These are phyloP conservation scores for Tethea ocularis DNA, from an alignment of 2,888 invertebrate species.

Conservation along the genomic window DNA sequence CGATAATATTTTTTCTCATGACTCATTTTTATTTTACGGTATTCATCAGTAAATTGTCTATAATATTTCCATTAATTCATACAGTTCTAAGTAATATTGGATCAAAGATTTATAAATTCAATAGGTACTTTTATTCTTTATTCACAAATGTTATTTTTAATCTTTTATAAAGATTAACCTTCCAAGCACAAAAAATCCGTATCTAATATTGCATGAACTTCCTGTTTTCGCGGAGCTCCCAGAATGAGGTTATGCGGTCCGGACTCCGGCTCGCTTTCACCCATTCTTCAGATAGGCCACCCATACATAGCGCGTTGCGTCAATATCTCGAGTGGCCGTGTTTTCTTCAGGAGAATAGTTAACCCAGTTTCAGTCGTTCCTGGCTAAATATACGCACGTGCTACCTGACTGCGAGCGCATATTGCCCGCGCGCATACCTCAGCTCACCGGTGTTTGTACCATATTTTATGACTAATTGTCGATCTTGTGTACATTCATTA, in stretches of 20 bases:
- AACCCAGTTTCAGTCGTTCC: slow-evolving; percentile 71
- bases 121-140: background rate
- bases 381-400: slow-evolving; percentile 56
- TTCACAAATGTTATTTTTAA: background rate
- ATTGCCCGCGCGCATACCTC: slow-evolving; percentile 34
- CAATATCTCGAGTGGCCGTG: slow-evolving; percentile 67
- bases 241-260: slow-evolving; percentile 63
- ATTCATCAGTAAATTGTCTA: no score
- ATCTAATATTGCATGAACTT: slow-evolving; percentile 47
- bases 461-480: slow-evolving; percentile 46
- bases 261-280: slow-evolving; percentile 62
- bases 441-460: slow-evolving; percentile 21
- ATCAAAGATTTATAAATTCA: background rate
- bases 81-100: background rate
- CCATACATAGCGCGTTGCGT: slow-evolving; percentile 59
- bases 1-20: background rate
- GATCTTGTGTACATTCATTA: slow-evolving; percentile 33
- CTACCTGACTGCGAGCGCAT: slow-evolving; percentile 68
- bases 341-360: slow-evolving; percentile 77
- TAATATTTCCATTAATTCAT: background rate
- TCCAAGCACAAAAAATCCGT: slow-evolving; percentile 7
- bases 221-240: slow-evolving; percentile 57
- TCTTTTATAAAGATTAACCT: background rate
- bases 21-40: background rate
- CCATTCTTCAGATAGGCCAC: slow-evolving; percentile 44